A percentile compares a stretch with the other conserved stretches of the same genome.
Evolutionary conservation across 2,797 vertebrate species (phyloP).

Genomic region (Poeciliopsis gracilis): DNA sequence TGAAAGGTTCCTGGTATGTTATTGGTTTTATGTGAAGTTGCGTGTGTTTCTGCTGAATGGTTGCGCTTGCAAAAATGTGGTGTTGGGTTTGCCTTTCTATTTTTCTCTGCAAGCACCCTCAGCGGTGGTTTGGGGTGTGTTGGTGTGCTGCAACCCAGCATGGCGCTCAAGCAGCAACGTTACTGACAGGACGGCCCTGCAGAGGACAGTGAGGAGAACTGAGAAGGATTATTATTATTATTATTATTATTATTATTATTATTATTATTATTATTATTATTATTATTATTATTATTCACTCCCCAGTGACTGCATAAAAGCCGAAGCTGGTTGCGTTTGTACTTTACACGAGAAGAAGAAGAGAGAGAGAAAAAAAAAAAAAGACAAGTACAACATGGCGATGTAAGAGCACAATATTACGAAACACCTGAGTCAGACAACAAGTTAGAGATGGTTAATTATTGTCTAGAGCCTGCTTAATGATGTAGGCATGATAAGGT

Average conservation of each 20-base stretch:
- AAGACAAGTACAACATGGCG: background rate
- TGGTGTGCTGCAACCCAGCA: background rate
- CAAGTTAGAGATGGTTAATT: conserved; percentile 61
- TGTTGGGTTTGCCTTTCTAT: background rate
- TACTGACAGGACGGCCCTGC: background rate
- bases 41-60: background rate
- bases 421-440: conserved; percentile 48
- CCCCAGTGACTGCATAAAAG: background rate
- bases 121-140: background rate
- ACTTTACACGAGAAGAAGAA: background rate
- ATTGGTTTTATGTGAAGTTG: background rate
- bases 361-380: too few relatives aligned
- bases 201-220: background rate
- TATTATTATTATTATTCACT: background rate
- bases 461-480: conserved; percentile 64
- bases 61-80: background rate
- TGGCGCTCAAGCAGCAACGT: background rate
- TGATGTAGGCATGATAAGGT: conserved; percentile 46
- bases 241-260: background rate
- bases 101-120: background rate
- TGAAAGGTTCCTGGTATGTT: background rate
- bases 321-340: background rate
- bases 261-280: background rate
- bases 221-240: background rate
- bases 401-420: conserved; percentile 16